Base-by-base conservation (phyloP, 1,140 invertebrate species). In the Arion vulgaris region DNA sequence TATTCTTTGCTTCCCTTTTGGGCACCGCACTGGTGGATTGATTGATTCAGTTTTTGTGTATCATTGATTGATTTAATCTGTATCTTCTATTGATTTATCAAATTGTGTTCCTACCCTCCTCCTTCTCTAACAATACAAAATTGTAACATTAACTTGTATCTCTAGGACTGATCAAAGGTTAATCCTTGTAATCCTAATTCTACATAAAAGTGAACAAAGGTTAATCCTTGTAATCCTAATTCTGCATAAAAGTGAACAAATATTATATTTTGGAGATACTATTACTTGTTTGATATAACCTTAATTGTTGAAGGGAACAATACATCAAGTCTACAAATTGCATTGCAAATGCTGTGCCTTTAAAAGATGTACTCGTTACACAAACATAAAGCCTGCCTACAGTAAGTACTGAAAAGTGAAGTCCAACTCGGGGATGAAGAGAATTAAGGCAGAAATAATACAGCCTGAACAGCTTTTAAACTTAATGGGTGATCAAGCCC, bases 371-470 rank as follows among this genome's bases (percentile, higher is more conserved):
- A 66, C 62, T 66, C n/a, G 9, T 66, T 66, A 66, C 62, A 23
- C 62, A 66, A 66, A 66, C 62, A 7, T 66, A 32, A 66, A 66
- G 62, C 62, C 62, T 66, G 62, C 62, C 2, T 66, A n/a, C n/a
- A 66, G 73, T 75, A 75, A 51, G 41, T 45, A 75, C 38, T 17
- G 23, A 45, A 75, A 49, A 32, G 73, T 28, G 28, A 41, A 53
- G 73, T 49, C 71, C 36, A 7, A 75, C 73, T 26, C 1, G 28
- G 32, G 4, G 73, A 75, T 28, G 73, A 53, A n/a, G 45, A 75
- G 73, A 75, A 75, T 75, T 28, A 75, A 49, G 53, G 38, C 73
- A 45, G 73, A 75, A 75, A 75, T 75, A 7, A 73, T 69, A 41
- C 73, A 7, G 73, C 28, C 28, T 39, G 28, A 51, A 57, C 17